These are phyloP conservation scores for Rutpela maculata DNA, from an alignment of 2,888 invertebrate genomes.

Conservation along the genomic window DNA sequence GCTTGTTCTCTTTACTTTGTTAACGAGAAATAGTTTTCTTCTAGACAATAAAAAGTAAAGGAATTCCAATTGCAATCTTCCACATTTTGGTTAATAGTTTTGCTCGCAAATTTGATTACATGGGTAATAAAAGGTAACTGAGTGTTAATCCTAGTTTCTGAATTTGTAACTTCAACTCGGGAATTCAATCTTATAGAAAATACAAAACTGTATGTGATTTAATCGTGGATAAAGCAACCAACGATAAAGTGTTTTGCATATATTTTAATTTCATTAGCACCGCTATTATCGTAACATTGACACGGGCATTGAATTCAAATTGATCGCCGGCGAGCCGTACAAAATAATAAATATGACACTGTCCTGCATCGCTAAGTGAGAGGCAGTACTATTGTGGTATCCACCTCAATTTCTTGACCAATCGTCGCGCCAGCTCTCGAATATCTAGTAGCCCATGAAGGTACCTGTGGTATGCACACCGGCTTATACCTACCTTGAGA, in stretches of 20 bases:
- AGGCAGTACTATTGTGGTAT: slow-evolving; percentile 42
- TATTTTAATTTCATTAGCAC: neutral
- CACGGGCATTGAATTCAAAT: neutral
- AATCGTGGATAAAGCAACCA: too few relatives aligned
- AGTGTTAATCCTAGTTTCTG: too few relatives aligned
- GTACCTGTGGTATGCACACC: slow-evolving; percentile 24
- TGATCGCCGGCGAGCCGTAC: slow-evolving; percentile 12
- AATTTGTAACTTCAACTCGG: too few relatives aligned
- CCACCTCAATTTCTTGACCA: slow-evolving; percentile 42
- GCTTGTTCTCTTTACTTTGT: too few relatives aligned
- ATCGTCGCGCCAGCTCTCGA: slow-evolving; percentile 26
- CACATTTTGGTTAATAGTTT: too few relatives aligned
- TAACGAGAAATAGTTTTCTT: too few relatives aligned
- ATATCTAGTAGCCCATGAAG: slow-evolving; percentile 31
- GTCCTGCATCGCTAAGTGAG: slow-evolving; percentile 31
- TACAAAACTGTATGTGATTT: too few relatives aligned
- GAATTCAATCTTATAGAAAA: too few relatives aligned
- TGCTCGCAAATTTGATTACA: too few relatives aligned
- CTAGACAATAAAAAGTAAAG: too few relatives aligned
- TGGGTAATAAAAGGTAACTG: too few relatives aligned
- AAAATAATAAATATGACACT: slow-evolving; percentile 41
- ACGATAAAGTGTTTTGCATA: neutral
- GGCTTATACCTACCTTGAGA: slow-evolving; percentile 13
- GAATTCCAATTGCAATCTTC: too few relatives aligned
- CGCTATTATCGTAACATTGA: neutral